Percentiles rank a stretch among this genome's conserved stretches.
Conservation (phyloP, 2,888 invertebrate genomes). For the Trachelus iudaicus region DNA sequence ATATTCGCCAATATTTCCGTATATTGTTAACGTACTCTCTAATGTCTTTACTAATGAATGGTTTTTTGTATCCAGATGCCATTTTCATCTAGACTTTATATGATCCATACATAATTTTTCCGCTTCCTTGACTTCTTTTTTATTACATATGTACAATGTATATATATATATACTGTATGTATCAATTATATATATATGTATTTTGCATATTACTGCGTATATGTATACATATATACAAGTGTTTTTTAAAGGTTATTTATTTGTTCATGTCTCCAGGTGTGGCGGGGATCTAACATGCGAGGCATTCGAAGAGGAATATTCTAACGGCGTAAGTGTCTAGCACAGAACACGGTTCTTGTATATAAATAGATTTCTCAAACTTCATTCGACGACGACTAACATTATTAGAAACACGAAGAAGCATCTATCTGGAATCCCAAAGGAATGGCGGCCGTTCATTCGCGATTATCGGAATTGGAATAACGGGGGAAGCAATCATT, state of each 20-base stretch:
- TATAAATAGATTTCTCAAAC: neutral
- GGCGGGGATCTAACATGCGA: conserved; percentile 51
- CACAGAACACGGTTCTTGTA: neutral
- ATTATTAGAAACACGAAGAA: neutral
- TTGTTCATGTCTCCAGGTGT: conserved; percentile 42
- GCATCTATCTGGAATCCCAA: neutral
- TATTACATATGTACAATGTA: neutral
- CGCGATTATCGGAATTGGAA: too few relatives aligned
- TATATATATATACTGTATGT: neutral
- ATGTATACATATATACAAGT: neutral
- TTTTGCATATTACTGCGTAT: neutral
- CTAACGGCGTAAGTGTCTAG: conserved; percentile 36
- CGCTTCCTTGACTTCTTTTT: neutral
- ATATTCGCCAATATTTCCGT: too few relatives aligned
- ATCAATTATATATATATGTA: neutral
- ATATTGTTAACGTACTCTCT: too few relatives aligned
- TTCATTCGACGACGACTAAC: neutral
- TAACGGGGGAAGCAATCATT: neutral
- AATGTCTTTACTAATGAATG: too few relatives aligned
- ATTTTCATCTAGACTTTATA: too few relatives aligned
- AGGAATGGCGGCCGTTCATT: neutral
- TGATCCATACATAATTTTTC: too few relatives aligned
- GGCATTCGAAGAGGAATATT: conserved; percentile 50
- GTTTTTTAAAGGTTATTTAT: conserved; percentile 34
- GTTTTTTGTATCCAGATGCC: too few relatives aligned